A percentile compares a stretch with the other conserved stretches of the same genome.
Evolutionary conservation across 1,140 invertebrate genomes (phyloP).

Genomic region (Micrasema minimum): DNA sequence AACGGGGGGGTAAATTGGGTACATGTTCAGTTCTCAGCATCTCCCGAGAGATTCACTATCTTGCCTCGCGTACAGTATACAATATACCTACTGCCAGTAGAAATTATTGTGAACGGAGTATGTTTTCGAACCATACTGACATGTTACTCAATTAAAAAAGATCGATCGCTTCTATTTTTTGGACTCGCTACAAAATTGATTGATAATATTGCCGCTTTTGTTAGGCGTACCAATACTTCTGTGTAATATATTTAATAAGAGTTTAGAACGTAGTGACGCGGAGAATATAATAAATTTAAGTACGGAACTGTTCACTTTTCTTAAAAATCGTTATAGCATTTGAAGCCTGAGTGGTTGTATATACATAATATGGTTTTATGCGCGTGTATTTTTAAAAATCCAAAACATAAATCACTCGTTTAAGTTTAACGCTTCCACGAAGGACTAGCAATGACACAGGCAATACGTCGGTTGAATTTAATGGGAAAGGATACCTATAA

Average conservation of each 20-base stretch:
- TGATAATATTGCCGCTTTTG: background rate
- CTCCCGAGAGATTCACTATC: constrained; percentile 2
- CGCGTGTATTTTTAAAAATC: constrained; percentile 17
- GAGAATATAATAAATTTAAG: background rate
- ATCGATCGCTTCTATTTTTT: constrained; percentile 18
- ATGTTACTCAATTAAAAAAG: constrained; percentile 23
- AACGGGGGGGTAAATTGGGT: constrained; percentile 35
- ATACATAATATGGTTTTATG: constrained; percentile 11
- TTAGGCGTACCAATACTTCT: background rate
- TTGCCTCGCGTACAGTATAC: background rate
- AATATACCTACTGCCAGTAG: background rate
- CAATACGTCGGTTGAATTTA: constrained; percentile 15
- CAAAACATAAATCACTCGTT: constrained; percentile 29
- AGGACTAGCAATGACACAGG: constrained; percentile 1
- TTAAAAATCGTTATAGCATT: constrained; percentile 4
- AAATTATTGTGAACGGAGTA: constrained; percentile 10
- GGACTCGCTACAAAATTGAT: background rate
- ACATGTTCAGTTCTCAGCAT: constrained; percentile 22
- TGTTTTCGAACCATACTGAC: constrained; percentile 17
- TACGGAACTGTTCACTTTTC: background rate
- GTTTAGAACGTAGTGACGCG: too few species aligned
- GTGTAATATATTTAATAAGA: too few species aligned
- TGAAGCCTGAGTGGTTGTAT: background rate
- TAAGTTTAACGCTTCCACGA: constrained; percentile 20
- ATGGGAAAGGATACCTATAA: constrained; percentile 21